Base-by-base conservation (phyloP, 2,888 invertebrate genomes). In the Ramazzottius varieornatus region DNA sequence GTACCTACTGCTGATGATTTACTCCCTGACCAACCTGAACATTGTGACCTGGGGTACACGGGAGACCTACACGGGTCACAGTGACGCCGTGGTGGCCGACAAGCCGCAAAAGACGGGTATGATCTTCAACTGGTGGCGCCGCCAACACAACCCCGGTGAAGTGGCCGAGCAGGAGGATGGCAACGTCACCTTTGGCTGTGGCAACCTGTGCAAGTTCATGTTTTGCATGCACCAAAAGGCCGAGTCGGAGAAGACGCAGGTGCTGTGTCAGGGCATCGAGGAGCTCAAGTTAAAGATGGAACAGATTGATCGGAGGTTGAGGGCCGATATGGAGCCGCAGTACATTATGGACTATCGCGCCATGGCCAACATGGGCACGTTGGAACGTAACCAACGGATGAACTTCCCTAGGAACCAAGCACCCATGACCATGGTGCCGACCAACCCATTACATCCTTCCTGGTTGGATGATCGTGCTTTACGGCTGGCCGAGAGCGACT, bases 11-110 rank as follows among this genome's bases (percentile, higher is more conserved):
- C 80, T 93, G 65, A 85, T 91, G 69, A 85, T 93, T 66, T 93
- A 89, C 74, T 88, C 91, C 0, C 80, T 92, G 33, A 89, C 90
- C 74, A 93, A 93, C 75, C 81, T 93, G 78, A 88, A 93, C 75
- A 86, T 89, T 72, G 86, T 93, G 1, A 84, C 86, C 1, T 93
- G 93, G 93, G 93, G 93, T 2, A 93, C 93, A 0, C 79, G 93
- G 67, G 93, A 92, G 29, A 29, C 29, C n/a, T 29, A 16, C n/a
- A 29, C 4, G 16, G 54, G 54, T 24, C n/a, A n/a, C 4, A 54
- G 54, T 24, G 54, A 54, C 54, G 54, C 54, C 29, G 29, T 29
- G 4, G 29, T 24, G 4, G 4, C 8, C 20, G 54, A 54, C 4
- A 13, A 54, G 29, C 54, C 54, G n/a, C 54, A 54, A 24, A 54